These are phyloP conservation scores for Willowsia nigromaculata DNA, from an alignment of 2,888 invertebrate genomes.

Conservation along the genomic window DNA sequence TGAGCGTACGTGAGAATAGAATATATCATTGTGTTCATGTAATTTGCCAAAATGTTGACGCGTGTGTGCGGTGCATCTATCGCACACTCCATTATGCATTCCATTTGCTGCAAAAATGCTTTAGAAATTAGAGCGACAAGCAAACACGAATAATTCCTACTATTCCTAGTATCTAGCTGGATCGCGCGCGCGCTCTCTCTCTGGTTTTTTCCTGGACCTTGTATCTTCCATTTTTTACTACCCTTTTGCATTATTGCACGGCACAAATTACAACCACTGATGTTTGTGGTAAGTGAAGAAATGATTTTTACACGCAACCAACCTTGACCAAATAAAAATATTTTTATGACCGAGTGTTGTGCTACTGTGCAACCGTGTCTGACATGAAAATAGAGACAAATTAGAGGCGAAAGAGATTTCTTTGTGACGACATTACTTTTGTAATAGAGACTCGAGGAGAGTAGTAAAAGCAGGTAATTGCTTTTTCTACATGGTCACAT, in stretches of 20 bases:
- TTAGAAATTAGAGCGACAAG: constrained; percentile 4
- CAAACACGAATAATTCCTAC: not conserved
- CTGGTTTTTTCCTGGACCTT: constrained; percentile 46
- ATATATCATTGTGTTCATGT: constrained; percentile 5
- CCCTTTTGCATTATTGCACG: not conserved
- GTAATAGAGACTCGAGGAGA: not conserved
- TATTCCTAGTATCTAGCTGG: not conserved
- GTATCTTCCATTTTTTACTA: constrained; percentile 23
- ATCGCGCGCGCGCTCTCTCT: not conserved
- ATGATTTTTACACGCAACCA: constrained; percentile 56
- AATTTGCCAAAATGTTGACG: constrained; percentile 18
- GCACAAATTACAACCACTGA: not conserved
- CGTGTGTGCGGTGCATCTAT: not conserved
- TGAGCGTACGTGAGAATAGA: not conserved
- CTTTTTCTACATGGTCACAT: constrained; percentile 16
- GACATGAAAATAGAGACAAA: constrained; percentile 48
- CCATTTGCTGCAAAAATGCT: constrained; percentile 21
- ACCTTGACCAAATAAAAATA: constrained; percentile 68
- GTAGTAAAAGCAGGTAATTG: constrained; percentile 29
- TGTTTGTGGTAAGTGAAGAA: not conserved
- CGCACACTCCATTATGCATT: constrained; percentile 31
- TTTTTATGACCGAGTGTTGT: constrained; percentile 52
- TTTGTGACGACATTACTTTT: not conserved
- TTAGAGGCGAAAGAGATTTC: not conserved
- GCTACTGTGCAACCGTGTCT: no score